phyloP scores from a whole-genome alignment of 1,140 invertebrate species.

The Drosophila navojoa region DNA sequence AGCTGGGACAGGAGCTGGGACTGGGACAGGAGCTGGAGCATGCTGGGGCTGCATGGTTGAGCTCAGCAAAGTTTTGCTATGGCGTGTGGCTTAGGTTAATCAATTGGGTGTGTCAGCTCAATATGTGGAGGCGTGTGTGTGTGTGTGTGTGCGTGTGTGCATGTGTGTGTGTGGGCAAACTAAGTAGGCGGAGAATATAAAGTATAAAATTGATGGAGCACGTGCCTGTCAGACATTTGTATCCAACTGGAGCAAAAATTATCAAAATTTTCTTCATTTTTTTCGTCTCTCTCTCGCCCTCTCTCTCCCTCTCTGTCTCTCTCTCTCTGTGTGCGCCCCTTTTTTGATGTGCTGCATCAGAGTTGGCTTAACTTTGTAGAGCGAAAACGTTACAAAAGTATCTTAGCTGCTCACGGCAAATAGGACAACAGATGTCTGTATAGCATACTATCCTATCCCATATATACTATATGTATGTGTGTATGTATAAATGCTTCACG shows the following conservation, averaged over 20 bases:
- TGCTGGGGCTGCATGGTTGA: constrained; percentile 21
- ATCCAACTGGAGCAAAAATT: constrained; percentile 35
- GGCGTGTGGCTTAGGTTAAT: constrained; percentile 69
- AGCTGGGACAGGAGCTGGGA: not conserved
- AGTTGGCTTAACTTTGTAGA: constrained; percentile 38
- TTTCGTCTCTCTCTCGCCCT: too few species aligned
- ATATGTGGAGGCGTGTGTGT: constrained; percentile 41
- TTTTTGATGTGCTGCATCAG: constrained; percentile 16
- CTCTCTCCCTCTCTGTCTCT: too few species aligned
- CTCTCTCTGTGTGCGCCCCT: too few species aligned
- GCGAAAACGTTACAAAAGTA: constrained; percentile 26
- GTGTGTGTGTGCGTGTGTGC: not conserved
- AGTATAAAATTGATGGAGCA: constrained; percentile 73
- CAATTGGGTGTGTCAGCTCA: constrained; percentile 76
- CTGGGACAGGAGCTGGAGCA: not conserved
- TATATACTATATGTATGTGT: too few species aligned
- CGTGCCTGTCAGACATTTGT: constrained; percentile 47
- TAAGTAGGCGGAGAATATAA: constrained; percentile 25
- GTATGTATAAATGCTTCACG: not conserved
- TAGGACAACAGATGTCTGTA: constrained; percentile 27
- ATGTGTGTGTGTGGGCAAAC: constrained; percentile 15
- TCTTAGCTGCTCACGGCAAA: constrained; percentile 16
- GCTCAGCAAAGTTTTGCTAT: constrained; percentile 47
- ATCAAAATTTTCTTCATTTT: constrained; percentile 45
- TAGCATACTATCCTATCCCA: constrained; percentile 1